Evolutionary conservation across 1,140 invertebrate genomes (phyloP), one percentile per base, ranked within the genome.

Genomic region (Hydropsyche tenuis): DNA sequence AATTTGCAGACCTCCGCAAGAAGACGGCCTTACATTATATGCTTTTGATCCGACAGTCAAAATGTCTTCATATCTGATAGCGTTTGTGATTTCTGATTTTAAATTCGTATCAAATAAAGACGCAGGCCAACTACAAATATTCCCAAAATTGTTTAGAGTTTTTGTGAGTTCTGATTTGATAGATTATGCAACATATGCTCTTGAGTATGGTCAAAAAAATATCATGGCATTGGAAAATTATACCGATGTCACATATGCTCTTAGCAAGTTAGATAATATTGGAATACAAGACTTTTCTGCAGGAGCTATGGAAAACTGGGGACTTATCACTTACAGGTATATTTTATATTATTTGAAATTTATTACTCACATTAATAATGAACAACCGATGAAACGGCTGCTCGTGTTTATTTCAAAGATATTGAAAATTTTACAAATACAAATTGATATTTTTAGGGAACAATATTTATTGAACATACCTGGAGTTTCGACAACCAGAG

Each of bases 221-320:
- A 80, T 70, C 11, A 18, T 16, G 18, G 82, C 81, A 14, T 72
- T 88, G 2, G 84, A 88, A 76, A 79, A 84, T 5, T 88, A 87
- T 74, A 86, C 83, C 20, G 80, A 84, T 1, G 80, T 88, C 0
- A 70, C 72, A 0, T 89, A 87, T 73, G 78, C 79, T 0, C 79
- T 87, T 51, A 80, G 81, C 1, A 90, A 90, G 78, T 77, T 89
- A 78, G 90, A 91, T 81, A 87, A 93, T 78, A 87, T 92, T 14
- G 92, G 91, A 0, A 86, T 95, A 7, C 92, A 93, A 3, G 90
- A 93, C 80, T 94, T 94, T 78, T 86, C 86, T n/a, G 88, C 89
- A 25, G 90, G 90, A 0, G 93, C 92, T 14, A 94, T 94, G 92
- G 93, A 94, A 81, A 94, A 94, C 83, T 94, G 92, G 93, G 93